Conservation (phyloP, 2,888 invertebrate species). For the Leucophenga maculata region DNA sequence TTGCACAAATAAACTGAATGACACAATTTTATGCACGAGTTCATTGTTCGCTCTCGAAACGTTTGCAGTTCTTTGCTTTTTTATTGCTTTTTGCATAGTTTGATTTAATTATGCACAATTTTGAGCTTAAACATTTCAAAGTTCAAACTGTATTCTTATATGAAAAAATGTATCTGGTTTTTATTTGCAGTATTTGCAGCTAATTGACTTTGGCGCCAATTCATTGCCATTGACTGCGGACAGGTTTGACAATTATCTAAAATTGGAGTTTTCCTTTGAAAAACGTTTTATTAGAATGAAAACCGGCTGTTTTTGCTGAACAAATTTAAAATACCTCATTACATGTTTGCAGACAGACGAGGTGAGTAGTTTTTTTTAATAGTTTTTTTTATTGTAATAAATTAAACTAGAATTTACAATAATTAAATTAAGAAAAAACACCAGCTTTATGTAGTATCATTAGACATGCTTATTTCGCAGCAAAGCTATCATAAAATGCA, state of each 20-base stretch:
- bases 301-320: no score
- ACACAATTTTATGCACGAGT: conserved; percentile 17
- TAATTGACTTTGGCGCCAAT: background rate
- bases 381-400: no score
- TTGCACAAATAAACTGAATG: conserved; percentile 16
- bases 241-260: background rate
- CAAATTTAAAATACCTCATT: no score
- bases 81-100: background rate
- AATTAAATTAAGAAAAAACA: no score
- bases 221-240: conserved; percentile 1
- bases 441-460: no score
- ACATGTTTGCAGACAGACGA: no score
- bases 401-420: no score
- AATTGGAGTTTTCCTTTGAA: no score
- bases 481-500: no score
- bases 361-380: no score
- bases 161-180: background rate
- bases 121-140: background rate
- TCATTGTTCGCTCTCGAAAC: conserved; percentile 6
- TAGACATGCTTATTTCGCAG: no score
- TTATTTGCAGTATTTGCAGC: background rate
- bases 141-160: background rate
- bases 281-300: no score
- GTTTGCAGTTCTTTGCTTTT: background rate
- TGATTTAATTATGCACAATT: conserved; percentile 4